phyloP scores from a whole-genome alignment of 2,888 invertebrate species.

The Pandemis cinnamomeana region DNA sequence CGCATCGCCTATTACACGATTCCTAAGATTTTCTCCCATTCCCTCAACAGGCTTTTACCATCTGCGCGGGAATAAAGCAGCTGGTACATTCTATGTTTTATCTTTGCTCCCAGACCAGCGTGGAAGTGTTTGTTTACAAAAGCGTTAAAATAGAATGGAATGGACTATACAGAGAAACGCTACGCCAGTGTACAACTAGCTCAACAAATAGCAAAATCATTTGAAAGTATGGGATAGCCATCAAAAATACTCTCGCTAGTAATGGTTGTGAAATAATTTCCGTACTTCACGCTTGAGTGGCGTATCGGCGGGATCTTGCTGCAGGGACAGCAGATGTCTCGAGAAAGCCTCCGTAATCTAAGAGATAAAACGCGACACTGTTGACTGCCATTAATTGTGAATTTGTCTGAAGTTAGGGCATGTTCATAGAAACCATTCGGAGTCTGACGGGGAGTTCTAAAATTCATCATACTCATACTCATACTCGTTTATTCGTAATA shows the following conservation, averaged over 20 bases:
- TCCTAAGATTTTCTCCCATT: too few relatives aligned
- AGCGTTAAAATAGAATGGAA: too few relatives aligned
- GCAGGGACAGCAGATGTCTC: conserved; percentile 60
- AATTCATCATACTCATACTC: too few relatives aligned
- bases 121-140: too few relatives aligned
- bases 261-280: conserved; percentile 49
- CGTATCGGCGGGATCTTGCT: conserved; percentile 34
- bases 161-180: too few relatives aligned
- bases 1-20: too few relatives aligned
- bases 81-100: too few relatives aligned
- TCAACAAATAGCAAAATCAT: conserved; percentile 13
- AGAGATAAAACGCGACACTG: conserved; percentile 61
- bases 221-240: conserved; percentile 38
- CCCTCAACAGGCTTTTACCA: too few relatives aligned
- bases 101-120: too few relatives aligned
- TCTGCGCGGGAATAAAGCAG: too few relatives aligned
- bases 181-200: not conserved
- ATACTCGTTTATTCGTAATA: too few relatives aligned
- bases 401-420: conserved; percentile 50
- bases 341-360: conserved; percentile 64
- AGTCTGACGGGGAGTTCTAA: not conserved
- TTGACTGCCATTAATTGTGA: conserved; percentile 56
- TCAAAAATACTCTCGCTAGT: conserved; percentile 33
- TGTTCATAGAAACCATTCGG: conserved; percentile 5
- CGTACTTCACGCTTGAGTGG: conserved; percentile 41